These are phyloP conservation scores for Nothoprocta perdicaria DNA, from an alignment of 2,113 vertebrate genomes.

Conservation along the genomic window DNA sequence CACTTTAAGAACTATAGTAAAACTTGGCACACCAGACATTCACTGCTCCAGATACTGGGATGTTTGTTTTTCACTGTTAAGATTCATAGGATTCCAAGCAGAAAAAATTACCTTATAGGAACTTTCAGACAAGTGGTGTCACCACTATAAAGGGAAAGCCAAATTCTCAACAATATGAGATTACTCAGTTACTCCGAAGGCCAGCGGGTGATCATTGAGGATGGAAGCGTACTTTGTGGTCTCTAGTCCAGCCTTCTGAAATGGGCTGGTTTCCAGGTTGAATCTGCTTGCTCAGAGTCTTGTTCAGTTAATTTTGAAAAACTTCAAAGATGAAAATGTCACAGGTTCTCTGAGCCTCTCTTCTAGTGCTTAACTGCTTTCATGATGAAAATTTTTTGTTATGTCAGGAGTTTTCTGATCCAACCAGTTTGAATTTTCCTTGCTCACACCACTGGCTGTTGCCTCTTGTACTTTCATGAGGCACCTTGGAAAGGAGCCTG, in stretches of 20 bases:
- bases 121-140: neutral
- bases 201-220: neutral
- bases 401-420: neutral
- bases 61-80: neutral
- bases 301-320: neutral
- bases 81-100: neutral
- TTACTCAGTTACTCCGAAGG: neutral
- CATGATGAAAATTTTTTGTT: neutral
- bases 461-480: neutral
- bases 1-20: neutral
- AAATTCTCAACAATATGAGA: neutral
- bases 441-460: neutral
- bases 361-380: neutral
- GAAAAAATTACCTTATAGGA: neutral
- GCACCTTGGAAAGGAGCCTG: rapidly evolving
- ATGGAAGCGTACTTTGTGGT: neutral
- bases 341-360: neutral
- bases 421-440: neutral
- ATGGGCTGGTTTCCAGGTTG: neutral
- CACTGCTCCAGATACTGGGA: neutral
- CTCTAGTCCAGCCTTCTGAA: neutral
- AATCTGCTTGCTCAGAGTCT: neutral
- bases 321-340: neutral
- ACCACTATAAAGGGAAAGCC: neutral
- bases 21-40: neutral